Conservation (phyloP, 2,888 invertebrate species). For the Cheilosia vulpina region DNA sequence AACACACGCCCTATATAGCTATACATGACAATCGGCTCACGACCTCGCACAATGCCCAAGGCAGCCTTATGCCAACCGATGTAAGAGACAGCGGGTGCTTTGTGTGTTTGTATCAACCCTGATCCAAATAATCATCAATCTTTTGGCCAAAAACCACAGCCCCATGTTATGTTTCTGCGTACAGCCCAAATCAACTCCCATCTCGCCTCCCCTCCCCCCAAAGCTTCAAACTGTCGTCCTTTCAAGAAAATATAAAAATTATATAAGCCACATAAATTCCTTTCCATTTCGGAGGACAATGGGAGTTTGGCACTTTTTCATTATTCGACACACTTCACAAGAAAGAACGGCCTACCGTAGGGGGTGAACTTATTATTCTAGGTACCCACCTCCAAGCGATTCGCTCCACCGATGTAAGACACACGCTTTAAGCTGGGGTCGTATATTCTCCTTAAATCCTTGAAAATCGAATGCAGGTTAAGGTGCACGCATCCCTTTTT, state of each 20-base stretch:
- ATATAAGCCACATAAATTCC: conserved; percentile 71
- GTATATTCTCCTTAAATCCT: conserved; percentile 50
- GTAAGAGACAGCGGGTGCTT: not conserved
- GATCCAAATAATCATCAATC: conserved; percentile 74
- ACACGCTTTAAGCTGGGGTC: not conserved
- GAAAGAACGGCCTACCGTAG: not conserved
- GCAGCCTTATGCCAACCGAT: not conserved
- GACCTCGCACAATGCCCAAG: conserved; percentile 21
- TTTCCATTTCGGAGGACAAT: conserved; percentile 63
- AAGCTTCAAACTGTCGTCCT: not conserved
- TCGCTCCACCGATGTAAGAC: conserved; percentile 37
- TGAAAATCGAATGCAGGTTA: conserved; percentile 57
- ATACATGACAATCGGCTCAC: conserved; percentile 12
- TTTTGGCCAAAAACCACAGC: conserved; percentile 54
- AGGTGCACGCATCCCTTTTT: conserved; percentile 54
- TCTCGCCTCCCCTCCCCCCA: not conserved
- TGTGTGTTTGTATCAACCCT: conserved; percentile 50
- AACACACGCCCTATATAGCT: not conserved
- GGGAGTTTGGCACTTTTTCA: conserved; percentile 25
- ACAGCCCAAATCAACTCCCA: conserved; percentile 33
- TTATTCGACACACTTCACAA: conserved; percentile 30
- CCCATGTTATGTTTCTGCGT: conserved; percentile 26
- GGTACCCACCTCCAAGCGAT: conserved; percentile 43
- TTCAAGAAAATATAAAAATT: conserved; percentile 66
- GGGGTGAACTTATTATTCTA: not conserved